Percentiles rank a stretch among this genome's conserved stretches.
Conservation (phyloP, 2,888 invertebrate species). For the Chalcosyrphus nemorum region DNA sequence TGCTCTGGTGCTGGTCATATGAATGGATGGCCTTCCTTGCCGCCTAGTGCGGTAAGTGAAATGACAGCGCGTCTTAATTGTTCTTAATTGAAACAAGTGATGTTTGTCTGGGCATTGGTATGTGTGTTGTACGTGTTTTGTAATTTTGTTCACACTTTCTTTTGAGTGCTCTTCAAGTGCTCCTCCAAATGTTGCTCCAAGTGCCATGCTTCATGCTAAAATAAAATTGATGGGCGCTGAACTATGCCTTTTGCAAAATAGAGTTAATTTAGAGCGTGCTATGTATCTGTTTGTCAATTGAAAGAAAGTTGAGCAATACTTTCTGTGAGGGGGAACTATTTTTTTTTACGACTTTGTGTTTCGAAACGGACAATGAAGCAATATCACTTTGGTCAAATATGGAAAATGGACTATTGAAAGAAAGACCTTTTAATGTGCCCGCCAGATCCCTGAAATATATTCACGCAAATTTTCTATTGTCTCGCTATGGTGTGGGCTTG, state of each 20-base stretch:
- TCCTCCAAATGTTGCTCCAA: too few species aligned
- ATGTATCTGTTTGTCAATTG: constrained; percentile 39
- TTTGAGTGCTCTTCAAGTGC: too few species aligned
- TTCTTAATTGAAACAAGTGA: constrained; percentile 71
- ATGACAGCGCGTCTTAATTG: constrained; percentile 73
- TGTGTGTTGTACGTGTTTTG: constrained; percentile 51
- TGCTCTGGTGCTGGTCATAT: too few species aligned
- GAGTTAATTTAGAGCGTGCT: constrained; percentile 62
- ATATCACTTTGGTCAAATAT: constrained; percentile 1
- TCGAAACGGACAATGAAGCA: constrained; percentile 6
- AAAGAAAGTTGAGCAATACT: constrained; percentile 16
- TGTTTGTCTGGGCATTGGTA: constrained; percentile 12
- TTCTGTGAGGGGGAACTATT: not conserved
- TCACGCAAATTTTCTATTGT: not conserved
- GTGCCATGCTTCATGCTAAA: constrained; percentile 48
- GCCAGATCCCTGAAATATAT: not conserved
- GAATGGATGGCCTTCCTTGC: constrained; percentile 48
- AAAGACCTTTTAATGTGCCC: not conserved
- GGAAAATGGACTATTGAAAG: not conserved
- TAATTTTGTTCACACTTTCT: constrained; percentile 65
- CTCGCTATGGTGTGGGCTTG: not conserved
- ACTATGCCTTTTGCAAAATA: constrained; percentile 62
- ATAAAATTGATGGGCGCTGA: constrained; percentile 69
- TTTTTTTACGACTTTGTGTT: constrained; percentile 25
- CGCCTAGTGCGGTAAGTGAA: constrained; percentile 61